Percentiles rank a stretch among this genome's conserved stretches.
These are phyloP conservation scores for Chrysolina americana DNA, from an alignment of 2,888 invertebrate species.

Conservation along the genomic window DNA sequence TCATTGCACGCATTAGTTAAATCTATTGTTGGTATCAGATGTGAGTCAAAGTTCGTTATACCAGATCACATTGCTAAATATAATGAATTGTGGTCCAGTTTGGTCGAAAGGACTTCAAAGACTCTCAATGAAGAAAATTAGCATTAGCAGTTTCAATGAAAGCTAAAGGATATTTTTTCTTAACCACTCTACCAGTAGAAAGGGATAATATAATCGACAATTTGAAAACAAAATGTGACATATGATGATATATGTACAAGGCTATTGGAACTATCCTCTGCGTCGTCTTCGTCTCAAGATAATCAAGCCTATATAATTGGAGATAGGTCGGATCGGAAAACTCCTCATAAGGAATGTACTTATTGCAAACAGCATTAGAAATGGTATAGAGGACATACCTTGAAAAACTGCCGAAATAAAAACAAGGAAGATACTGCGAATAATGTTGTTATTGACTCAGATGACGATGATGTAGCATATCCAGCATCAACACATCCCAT, in stretches of 20 bases:
- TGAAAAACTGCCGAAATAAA: background rate
- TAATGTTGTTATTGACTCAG: background rate
- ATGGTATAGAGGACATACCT: background rate
- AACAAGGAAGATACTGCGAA: background rate
- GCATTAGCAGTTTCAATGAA: background rate
- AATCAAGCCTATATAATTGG: background rate
- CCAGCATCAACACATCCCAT: background rate
- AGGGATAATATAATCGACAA: background rate
- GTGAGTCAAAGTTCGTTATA: background rate
- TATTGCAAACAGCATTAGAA: background rate
- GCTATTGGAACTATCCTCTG: background rate
- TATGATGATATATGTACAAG: background rate
- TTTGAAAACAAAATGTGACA: background rate
- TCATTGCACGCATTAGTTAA: background rate
- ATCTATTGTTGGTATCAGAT: background rate
- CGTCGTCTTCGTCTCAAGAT: background rate
- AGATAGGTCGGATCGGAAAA: too few relatives aligned
- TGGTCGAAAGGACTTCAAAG: background rate
- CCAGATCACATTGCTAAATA: background rate
- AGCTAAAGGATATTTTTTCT: background rate
- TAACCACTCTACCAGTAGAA: background rate
- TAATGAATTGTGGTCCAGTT: background rate
- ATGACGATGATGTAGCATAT: constrained; percentile 5
- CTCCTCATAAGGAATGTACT: background rate
- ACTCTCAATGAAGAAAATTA: background rate